Percentiles rank a stretch among this genome's conserved stretches.
Evolutionary conservation across 1,140 invertebrate genomes (phyloP).

Genomic region (Neodiprion fabricii): DNA sequence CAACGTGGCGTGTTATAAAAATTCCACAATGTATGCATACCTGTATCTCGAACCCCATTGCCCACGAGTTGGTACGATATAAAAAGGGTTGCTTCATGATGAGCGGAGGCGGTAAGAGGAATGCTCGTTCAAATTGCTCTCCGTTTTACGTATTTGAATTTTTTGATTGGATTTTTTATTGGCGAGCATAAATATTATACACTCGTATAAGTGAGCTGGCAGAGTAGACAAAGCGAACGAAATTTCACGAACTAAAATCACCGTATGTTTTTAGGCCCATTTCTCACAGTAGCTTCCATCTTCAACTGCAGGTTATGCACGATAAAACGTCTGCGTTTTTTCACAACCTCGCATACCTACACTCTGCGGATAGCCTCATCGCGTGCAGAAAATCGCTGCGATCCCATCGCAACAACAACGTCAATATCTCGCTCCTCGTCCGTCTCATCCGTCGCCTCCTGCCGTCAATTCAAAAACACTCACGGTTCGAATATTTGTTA

Average conservation of each 20-base stretch:
- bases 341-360: no score
- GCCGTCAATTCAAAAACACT: background rate
- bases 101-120: background rate
- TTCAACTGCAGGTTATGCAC: no score
- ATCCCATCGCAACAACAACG: no score
- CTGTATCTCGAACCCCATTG: background rate
- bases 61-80: slow-evolving; percentile 1
- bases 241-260: no score
- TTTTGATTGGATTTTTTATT: background rate
- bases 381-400: no score
- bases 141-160: background rate
- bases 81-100: background rate
- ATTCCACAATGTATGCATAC: background rate
- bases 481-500: background rate
- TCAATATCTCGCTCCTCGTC: background rate
- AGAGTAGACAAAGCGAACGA: no score
- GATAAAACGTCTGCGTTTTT: no score
- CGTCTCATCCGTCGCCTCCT: background rate
- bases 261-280: no score
- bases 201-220: background rate
- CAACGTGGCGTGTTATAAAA: background rate
- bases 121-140: background rate
- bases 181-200: background rate
- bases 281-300: no score
- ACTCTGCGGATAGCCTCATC: no score